Evolutionary conservation across 2,113 vertebrate species (phyloP).

Genomic region (Zingel zingel): DNA sequence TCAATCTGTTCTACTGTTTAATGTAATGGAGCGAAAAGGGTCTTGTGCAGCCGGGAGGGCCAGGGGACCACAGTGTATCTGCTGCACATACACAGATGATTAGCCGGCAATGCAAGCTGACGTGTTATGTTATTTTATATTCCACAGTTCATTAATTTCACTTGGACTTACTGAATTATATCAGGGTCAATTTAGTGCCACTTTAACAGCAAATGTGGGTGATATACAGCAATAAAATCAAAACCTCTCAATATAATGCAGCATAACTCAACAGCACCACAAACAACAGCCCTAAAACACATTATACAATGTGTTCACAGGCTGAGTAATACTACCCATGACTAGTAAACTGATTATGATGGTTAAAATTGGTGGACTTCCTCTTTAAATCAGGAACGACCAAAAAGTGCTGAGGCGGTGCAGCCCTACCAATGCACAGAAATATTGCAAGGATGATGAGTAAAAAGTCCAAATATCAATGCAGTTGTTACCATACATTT

Average conservation of each 20-base stretch:
- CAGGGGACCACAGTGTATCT: neutral
- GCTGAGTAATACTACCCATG: neutral
- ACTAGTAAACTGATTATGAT: neutral
- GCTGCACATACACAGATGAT: neutral
- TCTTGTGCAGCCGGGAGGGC: constrained; percentile 11
- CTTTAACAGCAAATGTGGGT: neutral
- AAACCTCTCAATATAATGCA: neutral
- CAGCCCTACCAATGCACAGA: neutral
- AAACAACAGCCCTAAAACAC: neutral
- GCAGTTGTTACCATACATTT: neutral
- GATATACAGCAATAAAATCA: neutral
- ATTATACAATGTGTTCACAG: neutral
- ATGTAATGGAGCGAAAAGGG: constrained; percentile 1
- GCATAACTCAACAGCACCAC: neutral
- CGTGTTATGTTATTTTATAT: neutral
- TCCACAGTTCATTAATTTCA: neutral
- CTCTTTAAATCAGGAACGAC: constrained; percentile 5
- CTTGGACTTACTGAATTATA: neutral
- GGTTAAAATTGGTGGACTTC: neutral
- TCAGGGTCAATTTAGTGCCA: constrained; percentile 4
- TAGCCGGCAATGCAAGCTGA: constrained; percentile 1
- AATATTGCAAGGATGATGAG: too few species aligned
- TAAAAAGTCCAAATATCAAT: neutral
- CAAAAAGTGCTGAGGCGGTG: neutral
- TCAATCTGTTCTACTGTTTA: constrained; percentile 39